These are phyloP conservation scores for Scolopax bukidnonensis DNA, from an alignment of 2,797 vertebrate species.

Conservation along the genomic window DNA sequence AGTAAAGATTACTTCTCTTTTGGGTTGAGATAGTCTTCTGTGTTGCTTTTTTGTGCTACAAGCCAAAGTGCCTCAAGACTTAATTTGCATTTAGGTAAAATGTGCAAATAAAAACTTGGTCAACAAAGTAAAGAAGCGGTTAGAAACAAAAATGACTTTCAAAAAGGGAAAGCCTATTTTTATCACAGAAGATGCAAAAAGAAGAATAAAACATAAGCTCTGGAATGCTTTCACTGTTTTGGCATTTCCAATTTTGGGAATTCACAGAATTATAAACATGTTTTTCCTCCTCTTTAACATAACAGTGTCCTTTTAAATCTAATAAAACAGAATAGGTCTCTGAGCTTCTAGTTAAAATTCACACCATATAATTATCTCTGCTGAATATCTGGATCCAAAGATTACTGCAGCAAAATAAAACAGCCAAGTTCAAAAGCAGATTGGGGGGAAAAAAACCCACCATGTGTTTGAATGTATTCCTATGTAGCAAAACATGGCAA, in stretches of 20 bases:
- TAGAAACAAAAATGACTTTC: slow-evolving; percentile 4
- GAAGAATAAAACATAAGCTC: not conserved
- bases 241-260: not conserved
- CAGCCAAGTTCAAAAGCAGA: not conserved
- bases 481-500: not conserved
- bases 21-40: not conserved
- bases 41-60: not conserved
- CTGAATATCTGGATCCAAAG: slow-evolving; percentile 6
- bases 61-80: not conserved
- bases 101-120: not conserved
- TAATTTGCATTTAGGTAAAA: slow-evolving; percentile 42
- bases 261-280: not conserved
- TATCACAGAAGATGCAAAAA: not conserved
- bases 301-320: not conserved
- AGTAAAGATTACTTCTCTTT: not conserved
- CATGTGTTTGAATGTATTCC: not conserved
- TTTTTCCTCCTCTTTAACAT: slow-evolving; percentile 9
- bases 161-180: not conserved
- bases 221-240: not conserved
- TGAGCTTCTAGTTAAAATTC: not conserved
- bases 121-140: slow-evolving; percentile 1
- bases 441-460: not conserved
- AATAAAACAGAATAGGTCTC: not conserved
- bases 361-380: not conserved
- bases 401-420: not conserved